These are phyloP conservation scores for Melipona quadrifasciata DNA, from an alignment of 1,140 invertebrate genomes.

Conservation along the genomic window DNA sequence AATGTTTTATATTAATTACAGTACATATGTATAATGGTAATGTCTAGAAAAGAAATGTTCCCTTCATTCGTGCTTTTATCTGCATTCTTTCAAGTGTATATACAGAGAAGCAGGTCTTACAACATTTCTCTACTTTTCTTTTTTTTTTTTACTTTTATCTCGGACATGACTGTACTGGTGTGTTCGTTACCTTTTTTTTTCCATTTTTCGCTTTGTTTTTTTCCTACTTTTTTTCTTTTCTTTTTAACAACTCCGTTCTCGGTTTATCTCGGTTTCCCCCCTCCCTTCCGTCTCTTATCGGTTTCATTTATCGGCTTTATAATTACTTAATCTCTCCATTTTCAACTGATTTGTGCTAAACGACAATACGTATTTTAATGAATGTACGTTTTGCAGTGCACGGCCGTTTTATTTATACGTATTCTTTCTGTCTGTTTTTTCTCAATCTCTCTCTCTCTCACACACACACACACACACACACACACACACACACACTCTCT, in stretches of 20 bases:
- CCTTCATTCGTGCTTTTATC: conserved; percentile 33
- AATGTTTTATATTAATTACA: conserved; percentile 44
- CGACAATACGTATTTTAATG: conserved; percentile 76
- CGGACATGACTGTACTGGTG: conserved; percentile 66
- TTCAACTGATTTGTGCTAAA: conserved; percentile 77
- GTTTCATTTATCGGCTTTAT: conserved; percentile 31
- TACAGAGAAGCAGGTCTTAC: conserved; percentile 68
- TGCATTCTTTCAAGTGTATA: conserved; percentile 67
- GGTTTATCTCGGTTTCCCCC: conserved; percentile 18
- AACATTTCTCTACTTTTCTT: background rate
- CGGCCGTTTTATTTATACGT: conserved; percentile 49
- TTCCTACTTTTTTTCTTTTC: background rate
- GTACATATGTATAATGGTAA: conserved; percentile 55
- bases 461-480: too few relatives aligned
- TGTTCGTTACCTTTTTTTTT: conserved; percentile 35
- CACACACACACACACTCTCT: too few relatives aligned
- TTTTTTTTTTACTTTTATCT: conserved; percentile 36
- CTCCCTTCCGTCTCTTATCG: conserved; percentile 20
- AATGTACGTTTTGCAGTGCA: conserved; percentile 69
- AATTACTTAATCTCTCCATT: conserved; percentile 34
- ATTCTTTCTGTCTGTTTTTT: conserved; percentile 16
- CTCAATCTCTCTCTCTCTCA: background rate
- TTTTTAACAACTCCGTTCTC: conserved; percentile 42
- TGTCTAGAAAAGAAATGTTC: conserved; percentile 57
- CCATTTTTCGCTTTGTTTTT: background rate